Evolutionary conservation across 1,140 invertebrate genomes (phyloP), one percentile per base, ranked within the genome.

Genomic region (Trissolcus basalis): DNA sequence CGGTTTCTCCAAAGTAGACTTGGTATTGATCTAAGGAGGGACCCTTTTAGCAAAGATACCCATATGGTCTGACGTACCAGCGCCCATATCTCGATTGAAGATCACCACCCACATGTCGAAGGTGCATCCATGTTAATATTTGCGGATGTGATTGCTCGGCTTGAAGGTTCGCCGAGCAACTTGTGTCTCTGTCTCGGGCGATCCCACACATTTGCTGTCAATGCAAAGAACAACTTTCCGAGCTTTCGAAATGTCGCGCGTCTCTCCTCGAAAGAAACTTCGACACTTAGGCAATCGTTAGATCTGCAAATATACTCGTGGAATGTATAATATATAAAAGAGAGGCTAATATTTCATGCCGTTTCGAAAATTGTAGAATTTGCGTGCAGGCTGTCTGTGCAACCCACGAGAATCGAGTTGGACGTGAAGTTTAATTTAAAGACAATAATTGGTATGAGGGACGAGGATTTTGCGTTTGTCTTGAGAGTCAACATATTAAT

Each of bases 71-170:
- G 54, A 48, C 51, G 58, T 53, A 48, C 64, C 12, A 61, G 53
- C 12, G 50, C 74, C 79, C 76, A 72, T 79, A 81, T 80, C 63
- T 49, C 77, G 67, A 67, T 74, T 77, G 78, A 68, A 78, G 76
- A 76, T 70, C 70, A 80, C 70, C 76, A 77, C 85, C 86, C 83
- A 86, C 85, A 87, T 85, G 83, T 68, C 79, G 74, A 82, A 84
- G 76, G 69, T 82, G 81, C 80, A 82, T 78, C 76, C 79, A 86
- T 76, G 82, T 86, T 83, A 87, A 86, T 87, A 87, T 87, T 86
- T 87, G 83, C 82, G 79, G 82, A 86, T 86, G 85, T 86, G 85
- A 87, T 87, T 86, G 85, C 84, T 85, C 81, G 82, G 77, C 81
- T 84, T 78, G 81, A 86, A 81, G 80, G 80, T 50, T 75, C 70